These are phyloP conservation scores for Borostomias antarcticus DNA, from an alignment of 2,797 vertebrate genomes.

Conservation along the genomic window DNA sequence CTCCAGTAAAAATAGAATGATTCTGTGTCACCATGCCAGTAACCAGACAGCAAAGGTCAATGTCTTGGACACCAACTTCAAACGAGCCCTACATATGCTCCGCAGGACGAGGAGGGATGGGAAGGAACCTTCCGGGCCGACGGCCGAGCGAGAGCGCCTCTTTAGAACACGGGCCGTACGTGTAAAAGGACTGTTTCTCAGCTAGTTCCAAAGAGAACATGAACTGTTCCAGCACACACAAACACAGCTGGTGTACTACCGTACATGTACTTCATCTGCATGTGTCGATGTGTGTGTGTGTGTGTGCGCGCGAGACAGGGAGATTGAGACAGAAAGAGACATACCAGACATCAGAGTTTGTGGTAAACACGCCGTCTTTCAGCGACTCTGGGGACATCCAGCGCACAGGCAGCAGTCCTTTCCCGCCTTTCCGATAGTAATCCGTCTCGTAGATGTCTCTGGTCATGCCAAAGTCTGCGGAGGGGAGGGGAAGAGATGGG, in stretches of 20 bases:
- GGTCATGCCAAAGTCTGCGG: conserved; percentile 96
- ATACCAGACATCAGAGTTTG: conserved; percentile 98
- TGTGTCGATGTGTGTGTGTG: conserved; percentile 5
- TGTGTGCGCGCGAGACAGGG: conserved; percentile 13
- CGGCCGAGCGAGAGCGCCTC: not conserved
- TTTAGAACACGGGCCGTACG: conserved; percentile 21
- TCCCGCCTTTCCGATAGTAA: conserved; percentile 98
- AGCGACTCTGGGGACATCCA: conserved; percentile 99
- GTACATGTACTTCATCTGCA: not conserved
- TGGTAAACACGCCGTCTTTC: conserved; percentile 98
- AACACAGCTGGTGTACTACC: conserved; percentile 10
- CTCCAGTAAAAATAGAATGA: too few species aligned
- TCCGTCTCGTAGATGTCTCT: conserved; percentile 99
- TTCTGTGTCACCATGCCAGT: too few species aligned
- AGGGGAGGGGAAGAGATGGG: conserved; percentile 41
- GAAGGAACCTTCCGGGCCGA: too few species aligned
- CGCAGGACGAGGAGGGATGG: too few species aligned
- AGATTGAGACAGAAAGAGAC: too few species aligned
- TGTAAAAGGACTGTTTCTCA: conserved; percentile 25
- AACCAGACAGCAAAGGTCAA: too few species aligned
- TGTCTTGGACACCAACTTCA: too few species aligned
- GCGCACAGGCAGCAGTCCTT: conserved; percentile 96
- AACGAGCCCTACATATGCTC: too few species aligned
- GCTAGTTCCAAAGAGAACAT: conserved; percentile 27
- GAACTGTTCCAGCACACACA: conserved; percentile 32